Base-by-base conservation (phyloP, 2,797 vertebrate species). In the Anabacerthia variegaticeps region DNA sequence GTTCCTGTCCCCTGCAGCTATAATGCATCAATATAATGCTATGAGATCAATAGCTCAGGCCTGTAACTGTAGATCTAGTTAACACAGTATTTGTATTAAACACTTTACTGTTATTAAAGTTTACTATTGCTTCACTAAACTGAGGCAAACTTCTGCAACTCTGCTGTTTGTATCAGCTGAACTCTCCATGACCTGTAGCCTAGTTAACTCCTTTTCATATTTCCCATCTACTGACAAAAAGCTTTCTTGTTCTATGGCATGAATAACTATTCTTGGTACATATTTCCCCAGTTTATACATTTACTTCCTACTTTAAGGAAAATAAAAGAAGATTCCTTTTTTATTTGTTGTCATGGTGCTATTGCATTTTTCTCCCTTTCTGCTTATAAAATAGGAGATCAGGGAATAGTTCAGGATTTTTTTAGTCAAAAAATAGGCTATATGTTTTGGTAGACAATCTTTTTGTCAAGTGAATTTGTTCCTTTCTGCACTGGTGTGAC, bases 11-110 rank as follows among this genome's bases (percentile, higher is more conserved):
- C 92, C 87, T 55, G 44, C 39, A 85, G 84, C 73, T 88, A 61
- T 55, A 85, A 91, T 87, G 20, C 73, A 63, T 94, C 89, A 83
- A 74, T 67, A 71, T 54, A 91, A 88, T 78, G 55, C n/a, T 54
- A 4, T 19, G 65, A n/a, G 52, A 95, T 89, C 89, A 77, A 95
- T 94, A 92, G 65, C 93, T 75, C 76, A 51, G 52, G 65, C 72
- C 78, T 83, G 59, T 67, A 92, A 85, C 89, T 92, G 37, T 56
- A 77, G 79, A 67, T 83, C 75, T 83, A 85, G 68, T 91, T 91
- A 93, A 91, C 85, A 44, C 0, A 6, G 72, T 88, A 74, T 77
- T 93, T 89, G 78, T 85, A 92, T 89, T 91, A 93, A 96, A 63
- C 75, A 55, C 48, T 92, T 92, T 14, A 73, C 34, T 91, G 6